Percentiles rank a stretch among this genome's conserved stretches.
Evolutionary conservation across 2,888 invertebrate species (phyloP).

Genomic region (Andrena chrysosceles): DNA sequence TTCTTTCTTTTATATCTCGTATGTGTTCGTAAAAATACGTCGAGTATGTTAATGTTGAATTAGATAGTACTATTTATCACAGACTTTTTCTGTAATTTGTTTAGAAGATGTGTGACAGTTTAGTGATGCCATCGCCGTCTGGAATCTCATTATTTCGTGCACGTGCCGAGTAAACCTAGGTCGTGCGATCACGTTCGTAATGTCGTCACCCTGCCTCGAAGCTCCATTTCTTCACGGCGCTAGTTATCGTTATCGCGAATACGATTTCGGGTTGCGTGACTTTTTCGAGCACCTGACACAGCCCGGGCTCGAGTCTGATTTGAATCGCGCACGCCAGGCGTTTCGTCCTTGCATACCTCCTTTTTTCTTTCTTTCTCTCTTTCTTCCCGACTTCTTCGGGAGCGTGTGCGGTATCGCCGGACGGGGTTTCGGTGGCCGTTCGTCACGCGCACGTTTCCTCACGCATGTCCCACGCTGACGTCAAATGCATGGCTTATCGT

Average conservation of each 20-base stretch:
- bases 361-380: neutral
- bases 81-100: too few relatives aligned
- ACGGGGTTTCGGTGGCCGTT: neutral
- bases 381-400: neutral
- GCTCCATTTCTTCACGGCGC: neutral
- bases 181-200: neutral
- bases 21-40: too few relatives aligned
- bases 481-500: slow-evolving; percentile 50
- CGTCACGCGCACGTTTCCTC: slow-evolving; percentile 56
- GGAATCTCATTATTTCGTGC: too few relatives aligned
- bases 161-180: too few relatives aligned
- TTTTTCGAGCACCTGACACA: slow-evolving; percentile 3
- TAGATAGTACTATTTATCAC: too few relatives aligned
- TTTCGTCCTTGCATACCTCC: slow-evolving; percentile 41
- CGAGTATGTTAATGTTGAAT: too few relatives aligned
- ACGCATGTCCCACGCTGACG: slow-evolving; percentile 51
- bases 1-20: too few relatives aligned
- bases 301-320: neutral
- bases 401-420: slow-evolving; percentile 5
- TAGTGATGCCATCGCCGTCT: too few relatives aligned
- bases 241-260: neutral
- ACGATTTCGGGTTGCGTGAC: neutral
- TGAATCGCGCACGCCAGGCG: slow-evolving; percentile 13
- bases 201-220: neutral
- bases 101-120: too few relatives aligned